A percentile compares a stretch with the other conserved stretches of the same genome.
Conservation (phyloP, 1,140 invertebrate species). For the Ips typographus region DNA sequence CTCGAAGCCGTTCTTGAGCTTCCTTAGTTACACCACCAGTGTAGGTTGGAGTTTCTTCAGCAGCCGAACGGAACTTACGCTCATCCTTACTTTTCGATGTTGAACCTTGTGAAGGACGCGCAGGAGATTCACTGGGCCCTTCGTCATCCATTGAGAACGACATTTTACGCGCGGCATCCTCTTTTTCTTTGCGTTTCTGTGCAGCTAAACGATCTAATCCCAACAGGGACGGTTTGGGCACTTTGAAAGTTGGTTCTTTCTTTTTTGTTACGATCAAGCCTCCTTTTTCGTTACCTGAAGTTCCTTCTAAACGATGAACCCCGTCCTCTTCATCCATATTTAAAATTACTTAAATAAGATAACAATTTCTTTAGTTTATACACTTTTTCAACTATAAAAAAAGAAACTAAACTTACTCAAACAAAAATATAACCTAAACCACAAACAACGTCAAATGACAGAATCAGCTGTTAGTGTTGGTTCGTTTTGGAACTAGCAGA, state of each 20-base stretch:
- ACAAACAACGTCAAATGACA: no score
- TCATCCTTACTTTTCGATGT: conserved; percentile 52
- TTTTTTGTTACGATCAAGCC: conserved; percentile 83
- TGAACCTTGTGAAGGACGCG: conserved; percentile 43
- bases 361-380: no score
- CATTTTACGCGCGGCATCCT: conserved; percentile 61
- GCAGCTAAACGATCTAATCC: conserved; percentile 88
- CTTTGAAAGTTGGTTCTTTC: conserved; percentile 76
- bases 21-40: conserved; percentile 86
- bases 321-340: conserved; percentile 38
- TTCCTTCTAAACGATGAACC: conserved; percentile 82
- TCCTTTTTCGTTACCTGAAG: conserved; percentile 67
- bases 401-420: no score
- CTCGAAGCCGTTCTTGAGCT: conserved; percentile 70
- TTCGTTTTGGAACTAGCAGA: no score
- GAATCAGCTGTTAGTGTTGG: no score
- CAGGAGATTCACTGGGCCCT: conserved; percentile 51
- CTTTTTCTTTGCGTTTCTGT: conserved; percentile 66
- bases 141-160: conserved; percentile 67
- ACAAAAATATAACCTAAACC: no score
- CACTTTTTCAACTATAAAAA: no score
- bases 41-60: conserved; percentile 89
- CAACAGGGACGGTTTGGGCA: conserved; percentile 76
- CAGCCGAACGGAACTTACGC: conserved; percentile 73
- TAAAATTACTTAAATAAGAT: no score